phyloP scores from a whole-genome alignment of 2,888 invertebrate species.

The Stenotaenia linearis region DNA sequence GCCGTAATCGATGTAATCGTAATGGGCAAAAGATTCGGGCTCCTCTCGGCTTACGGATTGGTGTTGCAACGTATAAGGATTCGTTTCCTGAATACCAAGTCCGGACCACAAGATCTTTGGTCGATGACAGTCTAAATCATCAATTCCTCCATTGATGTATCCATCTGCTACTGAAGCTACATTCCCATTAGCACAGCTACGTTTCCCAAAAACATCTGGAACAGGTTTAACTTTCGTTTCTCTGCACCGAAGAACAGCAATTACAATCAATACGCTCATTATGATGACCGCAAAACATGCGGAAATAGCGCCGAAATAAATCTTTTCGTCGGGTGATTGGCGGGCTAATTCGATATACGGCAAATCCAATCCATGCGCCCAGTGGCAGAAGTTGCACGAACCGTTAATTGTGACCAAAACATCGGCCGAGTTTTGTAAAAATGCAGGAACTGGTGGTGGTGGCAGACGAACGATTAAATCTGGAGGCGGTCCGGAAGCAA shows the following conservation, averaged over 20 bases:
- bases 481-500: slow-evolving; percentile 35
- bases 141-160: slow-evolving; percentile 14
- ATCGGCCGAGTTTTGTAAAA: slow-evolving; percentile 35
- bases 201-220: slow-evolving; percentile 18
- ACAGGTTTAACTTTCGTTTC: slow-evolving; percentile 32
- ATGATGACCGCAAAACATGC: slow-evolving; percentile 34
- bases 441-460: slow-evolving; percentile 36
- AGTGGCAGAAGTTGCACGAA: slow-evolving; percentile 35
- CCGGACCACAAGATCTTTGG: slow-evolving; percentile 36
- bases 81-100: slow-evolving; percentile 31
- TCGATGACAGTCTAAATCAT: not conserved
- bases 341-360: slow-evolving; percentile 34
- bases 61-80: slow-evolving; percentile 34
- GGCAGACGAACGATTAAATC: slow-evolving; percentile 33
- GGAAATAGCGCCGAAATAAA: slow-evolving; percentile 35
- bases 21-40: slow-evolving; percentile 33
- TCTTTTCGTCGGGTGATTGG: slow-evolving; percentile 33
- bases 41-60: slow-evolving; percentile 31
- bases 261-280: slow-evolving; percentile 32
- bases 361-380: slow-evolving; percentile 35
- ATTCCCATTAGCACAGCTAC: not conserved
- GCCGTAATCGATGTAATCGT: slow-evolving; percentile 35
- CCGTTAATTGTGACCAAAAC: slow-evolving; percentile 33
- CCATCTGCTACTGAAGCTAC: not conserved
- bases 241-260: slow-evolving; percentile 32